Conservation (phyloP, 2,797 vertebrate genomes). For the Perodicticus potto region DNA sequence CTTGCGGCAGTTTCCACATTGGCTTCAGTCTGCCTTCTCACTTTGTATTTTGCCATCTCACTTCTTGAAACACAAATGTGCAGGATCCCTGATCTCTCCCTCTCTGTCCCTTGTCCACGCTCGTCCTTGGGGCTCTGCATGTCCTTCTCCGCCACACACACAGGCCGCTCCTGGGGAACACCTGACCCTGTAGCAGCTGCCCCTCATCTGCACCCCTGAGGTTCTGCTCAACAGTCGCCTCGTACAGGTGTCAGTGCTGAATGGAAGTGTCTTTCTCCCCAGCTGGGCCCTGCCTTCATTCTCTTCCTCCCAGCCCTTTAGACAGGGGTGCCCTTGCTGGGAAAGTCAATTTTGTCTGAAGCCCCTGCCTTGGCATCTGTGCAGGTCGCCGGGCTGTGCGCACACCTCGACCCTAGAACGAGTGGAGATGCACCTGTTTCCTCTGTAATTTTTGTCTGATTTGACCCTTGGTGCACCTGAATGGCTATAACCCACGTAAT, state of each 20-base stretch:
- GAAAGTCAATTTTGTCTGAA: neutral
- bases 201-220: no score
- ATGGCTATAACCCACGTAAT: rapidly evolving
- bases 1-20: neutral
- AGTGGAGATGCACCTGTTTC: rapidly evolving
- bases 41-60: neutral
- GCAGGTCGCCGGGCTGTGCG: rapidly evolving
- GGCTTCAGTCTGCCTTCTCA: neutral
- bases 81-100: neutral
- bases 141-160: no score
- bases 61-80: neutral
- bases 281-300: rapidly evolving
- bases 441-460: rapidly evolving
- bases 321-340: rapidly evolving
- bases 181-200: rapidly evolving
- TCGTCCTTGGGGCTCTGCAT: neutral
- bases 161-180: neutral
- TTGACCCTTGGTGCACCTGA: no score
- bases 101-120: neutral
- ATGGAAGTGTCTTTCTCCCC: neutral
- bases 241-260: rapidly evolving
- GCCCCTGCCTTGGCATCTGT: rapidly evolving
- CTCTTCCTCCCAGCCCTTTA: neutral
- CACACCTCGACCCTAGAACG: rapidly evolving
- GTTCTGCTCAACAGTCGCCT: rapidly evolving